These are phyloP conservation scores for Bicyclus anynana DNA, from an alignment of 1,140 invertebrate genomes.

Conservation along the genomic window DNA sequence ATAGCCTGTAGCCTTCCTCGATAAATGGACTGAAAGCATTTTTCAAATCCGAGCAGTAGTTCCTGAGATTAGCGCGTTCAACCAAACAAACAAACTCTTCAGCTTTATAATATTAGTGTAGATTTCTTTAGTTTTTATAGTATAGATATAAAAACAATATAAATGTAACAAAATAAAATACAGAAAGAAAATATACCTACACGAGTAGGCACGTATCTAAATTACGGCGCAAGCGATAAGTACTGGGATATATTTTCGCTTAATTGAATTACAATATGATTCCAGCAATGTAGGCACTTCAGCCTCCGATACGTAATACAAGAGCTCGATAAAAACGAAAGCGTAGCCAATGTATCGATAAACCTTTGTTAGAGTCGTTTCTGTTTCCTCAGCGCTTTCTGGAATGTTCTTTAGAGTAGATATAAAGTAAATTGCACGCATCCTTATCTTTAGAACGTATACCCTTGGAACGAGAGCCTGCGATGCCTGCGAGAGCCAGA, in stretches of 20 bases:
- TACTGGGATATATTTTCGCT: neutral
- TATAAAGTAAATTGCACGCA: conserved; percentile 48
- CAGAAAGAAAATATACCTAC: neutral
- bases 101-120: too few species aligned
- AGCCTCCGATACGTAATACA: conserved; percentile 26
- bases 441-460: conserved; percentile 36
- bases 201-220: too few species aligned
- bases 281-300: neutral
- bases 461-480: conserved; percentile 25
- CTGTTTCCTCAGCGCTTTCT: conserved; percentile 30
- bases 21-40: too few species aligned
- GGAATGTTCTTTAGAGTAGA: conserved; percentile 31
- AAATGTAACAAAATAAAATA: neutral
- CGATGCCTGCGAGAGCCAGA: too few species aligned
- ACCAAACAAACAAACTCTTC: too few species aligned
- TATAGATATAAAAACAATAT: neutral
- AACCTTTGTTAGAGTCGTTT: conserved; percentile 41
- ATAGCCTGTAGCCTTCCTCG: too few species aligned
- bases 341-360: conserved; percentile 30
- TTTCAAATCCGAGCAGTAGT: too few species aligned
- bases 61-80: too few species aligned
- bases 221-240: neutral
- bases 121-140: too few species aligned
- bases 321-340: conserved; percentile 35
- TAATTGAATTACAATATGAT: neutral